These are phyloP conservation scores for Megalopta genalis DNA, from an alignment of 1,140 invertebrate species.

Conservation along the genomic window DNA sequence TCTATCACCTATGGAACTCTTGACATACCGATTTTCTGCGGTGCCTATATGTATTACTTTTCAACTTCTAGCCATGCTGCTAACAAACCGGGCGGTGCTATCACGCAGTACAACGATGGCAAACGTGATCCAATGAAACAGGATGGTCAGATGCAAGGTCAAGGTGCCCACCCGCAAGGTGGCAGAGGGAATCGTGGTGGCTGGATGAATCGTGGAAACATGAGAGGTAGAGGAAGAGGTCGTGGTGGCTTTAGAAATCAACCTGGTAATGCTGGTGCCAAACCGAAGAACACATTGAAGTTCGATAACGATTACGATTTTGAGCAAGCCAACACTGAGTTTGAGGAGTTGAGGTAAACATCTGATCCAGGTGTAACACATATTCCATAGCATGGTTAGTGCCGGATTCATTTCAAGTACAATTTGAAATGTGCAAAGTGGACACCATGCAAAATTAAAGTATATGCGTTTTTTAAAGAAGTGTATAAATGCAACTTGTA, in stretches of 20 bases:
- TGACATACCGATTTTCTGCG: no score
- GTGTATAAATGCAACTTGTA: slow-evolving; percentile 13
- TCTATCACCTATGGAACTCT: background rate
- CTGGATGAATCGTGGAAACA: slow-evolving; percentile 75
- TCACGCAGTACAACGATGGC: slow-evolving; percentile 75
- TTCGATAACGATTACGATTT: slow-evolving; percentile 99
- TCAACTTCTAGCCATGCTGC: slow-evolving; percentile 65
- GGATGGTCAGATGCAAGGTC: slow-evolving; percentile 69
- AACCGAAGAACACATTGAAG: slow-evolving; percentile 88
- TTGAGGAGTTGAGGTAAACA: slow-evolving; percentile 91
- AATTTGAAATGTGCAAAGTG: slow-evolving; percentile 68
- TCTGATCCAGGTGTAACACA: background rate
- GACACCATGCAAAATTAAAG: slow-evolving; percentile 70
- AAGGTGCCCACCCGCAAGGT: slow-evolving; percentile 73
- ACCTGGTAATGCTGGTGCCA: slow-evolving; percentile 68
- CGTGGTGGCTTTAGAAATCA: slow-evolving; percentile 72
- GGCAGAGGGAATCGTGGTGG: slow-evolving; percentile 79
- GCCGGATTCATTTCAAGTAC: slow-evolving; percentile 66
- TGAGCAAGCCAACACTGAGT: slow-evolving; percentile 97
- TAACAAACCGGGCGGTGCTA: slow-evolving; percentile 69
- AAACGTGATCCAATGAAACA: slow-evolving; percentile 69
- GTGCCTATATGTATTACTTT: background rate
- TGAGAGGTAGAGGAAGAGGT: slow-evolving; percentile 76
- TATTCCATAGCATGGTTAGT: slow-evolving; percentile 60
- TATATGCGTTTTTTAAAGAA: slow-evolving; percentile 65